These are phyloP conservation scores for Setipinna tenuifilis DNA, from an alignment of 2,797 vertebrate species.

Conservation along the genomic window DNA sequence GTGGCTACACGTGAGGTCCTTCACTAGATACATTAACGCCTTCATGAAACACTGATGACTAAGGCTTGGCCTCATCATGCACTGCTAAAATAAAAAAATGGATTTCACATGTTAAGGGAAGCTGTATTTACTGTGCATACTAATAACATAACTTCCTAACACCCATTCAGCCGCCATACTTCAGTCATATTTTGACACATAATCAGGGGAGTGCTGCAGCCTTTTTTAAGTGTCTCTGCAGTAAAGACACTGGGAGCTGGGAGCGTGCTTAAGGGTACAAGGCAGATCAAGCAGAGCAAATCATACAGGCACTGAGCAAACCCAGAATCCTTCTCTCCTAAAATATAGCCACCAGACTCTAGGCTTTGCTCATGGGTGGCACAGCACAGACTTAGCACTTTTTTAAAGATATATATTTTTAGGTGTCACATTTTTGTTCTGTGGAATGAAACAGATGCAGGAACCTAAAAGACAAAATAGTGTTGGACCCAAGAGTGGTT, in stretches of 20 bases:
- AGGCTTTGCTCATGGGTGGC: background rate
- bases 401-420: too few species aligned
- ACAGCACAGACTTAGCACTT: background rate
- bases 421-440: background rate
- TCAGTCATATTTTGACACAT: slow-evolving; percentile 9
- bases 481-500: background rate
- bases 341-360: background rate
- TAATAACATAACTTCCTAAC: background rate
- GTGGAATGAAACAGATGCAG: background rate
- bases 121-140: slow-evolving; percentile 2
- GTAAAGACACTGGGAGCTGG: slow-evolving; percentile 21
- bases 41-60: background rate
- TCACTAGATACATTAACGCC: background rate
- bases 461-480: background rate
- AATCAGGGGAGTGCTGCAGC: background rate
- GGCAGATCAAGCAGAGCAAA: slow-evolving; percentile 5
- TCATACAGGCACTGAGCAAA: background rate
- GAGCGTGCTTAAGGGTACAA: background rate
- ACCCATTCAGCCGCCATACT: background rate
- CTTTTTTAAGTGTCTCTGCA: background rate
- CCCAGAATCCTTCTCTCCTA: background rate
- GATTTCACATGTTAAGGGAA: background rate
- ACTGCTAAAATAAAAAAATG: background rate
- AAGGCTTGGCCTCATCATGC: background rate
- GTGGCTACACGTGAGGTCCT: background rate